phyloP scores from a whole-genome alignment of 92 coral and sea anemone species.

The Siderastrea siderea region DNA sequence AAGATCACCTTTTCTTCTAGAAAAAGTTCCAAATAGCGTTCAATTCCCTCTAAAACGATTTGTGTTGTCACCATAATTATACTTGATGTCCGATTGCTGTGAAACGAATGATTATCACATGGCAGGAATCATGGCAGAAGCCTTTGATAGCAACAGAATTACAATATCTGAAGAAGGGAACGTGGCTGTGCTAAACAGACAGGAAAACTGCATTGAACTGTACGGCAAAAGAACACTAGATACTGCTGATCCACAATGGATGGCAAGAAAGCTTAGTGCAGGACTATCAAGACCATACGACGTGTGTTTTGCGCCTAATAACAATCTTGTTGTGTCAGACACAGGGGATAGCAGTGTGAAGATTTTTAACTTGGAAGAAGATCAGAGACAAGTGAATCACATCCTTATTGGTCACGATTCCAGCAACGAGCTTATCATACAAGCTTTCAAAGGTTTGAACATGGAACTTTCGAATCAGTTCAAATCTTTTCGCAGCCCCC shows the following conservation, averaged over 20 bases:
- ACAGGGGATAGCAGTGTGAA: neutral
- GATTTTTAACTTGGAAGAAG: slow-evolving; percentile 6
- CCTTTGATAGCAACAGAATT: neutral
- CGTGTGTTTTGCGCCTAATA: slow-evolving; percentile 36
- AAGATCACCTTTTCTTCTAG: neutral
- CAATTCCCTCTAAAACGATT: too few species aligned
- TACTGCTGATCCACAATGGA: neutral
- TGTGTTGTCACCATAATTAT: too few species aligned
- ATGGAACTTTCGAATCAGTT: neutral
- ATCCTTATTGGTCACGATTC: neutral
- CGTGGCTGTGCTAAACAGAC: slow-evolving; percentile 12
- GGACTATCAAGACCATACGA: slow-evolving; percentile 8
- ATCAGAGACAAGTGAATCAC: neutral
- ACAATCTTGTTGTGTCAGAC: slow-evolving; percentile 27
- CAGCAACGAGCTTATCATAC: neutral
- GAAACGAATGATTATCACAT: neutral
- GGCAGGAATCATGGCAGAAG: neutral
- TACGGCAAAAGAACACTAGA: neutral
- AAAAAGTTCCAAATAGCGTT: neutral
- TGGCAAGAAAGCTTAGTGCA: neutral
- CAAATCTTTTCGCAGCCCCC: slow-evolving; percentile 2
- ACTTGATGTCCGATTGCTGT: neutral
- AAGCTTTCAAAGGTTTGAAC: neutral
- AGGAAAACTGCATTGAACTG: slow-evolving; percentile 3
- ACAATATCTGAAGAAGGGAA: slow-evolving; percentile 1